phyloP scores from a whole-genome alignment of 1,140 invertebrate species.

The Ectropis grisescens region DNA sequence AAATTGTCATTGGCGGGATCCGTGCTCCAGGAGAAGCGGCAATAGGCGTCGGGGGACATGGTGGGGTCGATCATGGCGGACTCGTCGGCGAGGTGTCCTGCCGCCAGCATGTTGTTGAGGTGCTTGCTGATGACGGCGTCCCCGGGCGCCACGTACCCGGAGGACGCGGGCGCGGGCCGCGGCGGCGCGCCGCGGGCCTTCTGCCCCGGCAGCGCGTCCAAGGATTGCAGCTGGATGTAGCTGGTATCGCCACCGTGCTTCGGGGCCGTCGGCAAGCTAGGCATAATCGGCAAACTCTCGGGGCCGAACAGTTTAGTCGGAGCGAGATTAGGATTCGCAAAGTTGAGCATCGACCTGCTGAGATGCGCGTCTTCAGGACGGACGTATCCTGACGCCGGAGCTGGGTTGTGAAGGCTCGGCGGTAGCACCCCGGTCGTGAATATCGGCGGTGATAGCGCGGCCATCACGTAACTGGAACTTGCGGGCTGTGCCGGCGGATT shows the following conservation, averaged over 20 bases:
- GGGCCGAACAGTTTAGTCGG: constrained; percentile 38
- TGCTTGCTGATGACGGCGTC: constrained; percentile 58
- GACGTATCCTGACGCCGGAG: constrained; percentile 41
- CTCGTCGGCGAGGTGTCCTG: constrained; percentile 38
- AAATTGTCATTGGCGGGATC: constrained; percentile 59
- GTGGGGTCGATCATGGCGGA: constrained; percentile 44
- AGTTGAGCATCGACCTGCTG: constrained; percentile 29
- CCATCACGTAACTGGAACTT: constrained; percentile 54
- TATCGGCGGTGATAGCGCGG: constrained; percentile 38
- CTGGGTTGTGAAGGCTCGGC: constrained; percentile 18
- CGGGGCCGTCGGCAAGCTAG: constrained; percentile 43
- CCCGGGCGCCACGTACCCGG: constrained; percentile 45
- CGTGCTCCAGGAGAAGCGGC: constrained; percentile 61
- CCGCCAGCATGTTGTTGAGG: constrained; percentile 43
- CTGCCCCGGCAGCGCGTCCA: constrained; percentile 49
- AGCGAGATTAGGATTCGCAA: constrained; percentile 30
- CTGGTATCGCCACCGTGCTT: constrained; percentile 44
- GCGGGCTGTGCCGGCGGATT: constrained; percentile 26
- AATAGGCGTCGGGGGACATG: constrained; percentile 63
- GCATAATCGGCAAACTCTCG: constrained; percentile 55
- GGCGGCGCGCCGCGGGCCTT: constrained; percentile 39
- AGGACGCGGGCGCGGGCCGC: constrained; percentile 33
- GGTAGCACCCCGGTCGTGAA: constrained; percentile 33
- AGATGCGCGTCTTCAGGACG: constrained; percentile 38
- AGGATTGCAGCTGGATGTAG: constrained; percentile 54